These are phyloP conservation scores for Oceanodroma leucorhoa DNA, from an alignment of 2,797 vertebrate genomes.

Conservation along the genomic window DNA sequence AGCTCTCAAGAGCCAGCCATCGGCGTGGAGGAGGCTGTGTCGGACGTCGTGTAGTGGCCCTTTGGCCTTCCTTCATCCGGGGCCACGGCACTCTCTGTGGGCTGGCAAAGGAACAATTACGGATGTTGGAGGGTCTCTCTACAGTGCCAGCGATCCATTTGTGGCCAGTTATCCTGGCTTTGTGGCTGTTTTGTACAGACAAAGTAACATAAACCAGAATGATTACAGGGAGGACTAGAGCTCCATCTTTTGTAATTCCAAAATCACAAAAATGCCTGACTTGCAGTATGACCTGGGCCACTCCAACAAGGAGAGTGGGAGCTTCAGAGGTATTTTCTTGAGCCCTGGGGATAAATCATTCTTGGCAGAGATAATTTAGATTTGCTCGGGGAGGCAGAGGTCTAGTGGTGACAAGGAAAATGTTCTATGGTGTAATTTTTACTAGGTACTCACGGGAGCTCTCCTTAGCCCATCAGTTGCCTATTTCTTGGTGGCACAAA, in stretches of 20 bases:
- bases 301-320: neutral
- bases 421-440: neutral
- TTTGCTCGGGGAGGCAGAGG: neutral
- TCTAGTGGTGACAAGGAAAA: neutral
- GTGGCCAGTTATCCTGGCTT: neutral
- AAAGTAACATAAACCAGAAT: neutral
- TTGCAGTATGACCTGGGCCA: accelerated
- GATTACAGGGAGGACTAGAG: neutral
- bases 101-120: neutral
- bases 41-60: accelerated
- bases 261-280: neutral
- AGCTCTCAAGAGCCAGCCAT: neutral
- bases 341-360: neutral
- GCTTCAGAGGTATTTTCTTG: neutral
- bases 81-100: neutral
- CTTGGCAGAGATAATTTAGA: neutral
- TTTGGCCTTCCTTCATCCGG: neutral
- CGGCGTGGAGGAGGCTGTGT: neutral
- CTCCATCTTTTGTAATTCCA: neutral
- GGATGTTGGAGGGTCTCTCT: neutral
- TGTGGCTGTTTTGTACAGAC: neutral
- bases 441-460: neutral
- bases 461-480: neutral
- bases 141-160: neutral
- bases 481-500: neutral